Evolutionary conservation across 1,140 invertebrate genomes (phyloP), one percentile per base, ranked within the genome.

Genomic region (Eupristina koningsbergeri): DNA sequence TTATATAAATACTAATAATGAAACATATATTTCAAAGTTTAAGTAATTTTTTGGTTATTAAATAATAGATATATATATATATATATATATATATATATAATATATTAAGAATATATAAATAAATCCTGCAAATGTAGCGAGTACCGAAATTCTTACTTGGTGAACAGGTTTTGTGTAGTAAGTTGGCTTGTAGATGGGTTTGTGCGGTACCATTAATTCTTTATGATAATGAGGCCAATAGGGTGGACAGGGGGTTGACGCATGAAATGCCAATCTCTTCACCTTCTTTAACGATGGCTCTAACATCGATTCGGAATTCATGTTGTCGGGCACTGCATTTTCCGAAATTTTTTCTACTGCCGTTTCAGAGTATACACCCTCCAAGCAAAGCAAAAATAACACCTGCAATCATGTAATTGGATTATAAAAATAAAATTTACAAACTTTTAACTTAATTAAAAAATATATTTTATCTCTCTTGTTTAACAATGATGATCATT

Each of bases 241-340:
- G 3, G 89, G 88, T 2, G 89, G 91, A 86, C 91, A 92, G 0
- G 90, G 90, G 2, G 85, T 76, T n/a, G n/a, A n/a, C 9, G 85
- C 78, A 7, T 85, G 88, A 81, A 75, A 83, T 83, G 81, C 17
- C 50, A 63, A 69, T 85, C 86, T 0, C 88, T 86, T 71, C 91
- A 84, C 78, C 79, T 92, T 91, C 11, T 84, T 19, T 19, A 86
- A 85, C 19, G 67, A 53, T 3, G 84, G 69, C 19, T 87, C 87
- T 77, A 80, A 85, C 78, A 87, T 87, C 13, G 85, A 26, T 53
- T 63, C 67, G 22, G 86, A 86, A 0, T 88, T 86, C 50, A 74
- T 63, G 31, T 63, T 58, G 29, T 73, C 39, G 0, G 41, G 6
- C 31, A 77, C 71, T 2, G 74, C 75, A 6, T 85, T 86, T 29